Conservation (phyloP, 64 coral and sea anemone genomes). For the Pachyseris speciosa region DNA sequence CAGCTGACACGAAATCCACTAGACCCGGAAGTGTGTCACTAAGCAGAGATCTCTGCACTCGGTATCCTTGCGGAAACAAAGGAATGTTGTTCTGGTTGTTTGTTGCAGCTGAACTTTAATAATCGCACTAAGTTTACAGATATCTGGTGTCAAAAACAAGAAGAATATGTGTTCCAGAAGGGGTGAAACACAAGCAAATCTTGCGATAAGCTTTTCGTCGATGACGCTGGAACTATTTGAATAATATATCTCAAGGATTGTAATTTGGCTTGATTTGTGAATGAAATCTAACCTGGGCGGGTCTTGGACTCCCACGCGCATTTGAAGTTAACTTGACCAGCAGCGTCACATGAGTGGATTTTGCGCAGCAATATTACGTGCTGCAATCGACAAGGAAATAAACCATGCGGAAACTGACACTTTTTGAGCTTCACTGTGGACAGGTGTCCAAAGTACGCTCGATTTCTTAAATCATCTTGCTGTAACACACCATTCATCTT, state of each 20-base stretch:
- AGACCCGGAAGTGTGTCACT: conserved; percentile 47
- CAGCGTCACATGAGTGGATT: background rate
- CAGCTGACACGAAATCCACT: conserved; percentile 6
- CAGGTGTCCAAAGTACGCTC: background rate
- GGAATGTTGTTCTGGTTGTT: conserved; percentile 32
- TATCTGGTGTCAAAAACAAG: background rate
- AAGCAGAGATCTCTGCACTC: background rate
- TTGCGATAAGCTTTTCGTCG: background rate
- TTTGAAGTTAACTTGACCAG: background rate
- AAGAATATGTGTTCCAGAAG: background rate
- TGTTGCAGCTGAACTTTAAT: background rate
- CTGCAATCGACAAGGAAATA: conserved; percentile 6
- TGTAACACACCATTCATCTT: background rate
- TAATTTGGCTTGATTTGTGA: background rate
- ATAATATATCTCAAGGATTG: conserved; percentile 4
- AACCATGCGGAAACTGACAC: conserved; percentile 7
- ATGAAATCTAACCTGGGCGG: conserved; percentile 20
- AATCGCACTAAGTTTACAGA: background rate
- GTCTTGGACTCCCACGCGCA: conserved; percentile 23
- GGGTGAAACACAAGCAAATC: background rate
- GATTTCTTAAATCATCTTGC: background rate
- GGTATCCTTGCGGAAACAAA: conserved; percentile 44
- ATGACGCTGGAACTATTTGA: background rate
- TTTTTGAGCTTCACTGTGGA: background rate
- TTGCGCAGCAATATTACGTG: conserved; percentile 21